Percentiles rank a stretch among this genome's conserved stretches.
Conservation (phyloP, 64 coral and sea anemone genomes). For the Anthopleura sola region DNA sequence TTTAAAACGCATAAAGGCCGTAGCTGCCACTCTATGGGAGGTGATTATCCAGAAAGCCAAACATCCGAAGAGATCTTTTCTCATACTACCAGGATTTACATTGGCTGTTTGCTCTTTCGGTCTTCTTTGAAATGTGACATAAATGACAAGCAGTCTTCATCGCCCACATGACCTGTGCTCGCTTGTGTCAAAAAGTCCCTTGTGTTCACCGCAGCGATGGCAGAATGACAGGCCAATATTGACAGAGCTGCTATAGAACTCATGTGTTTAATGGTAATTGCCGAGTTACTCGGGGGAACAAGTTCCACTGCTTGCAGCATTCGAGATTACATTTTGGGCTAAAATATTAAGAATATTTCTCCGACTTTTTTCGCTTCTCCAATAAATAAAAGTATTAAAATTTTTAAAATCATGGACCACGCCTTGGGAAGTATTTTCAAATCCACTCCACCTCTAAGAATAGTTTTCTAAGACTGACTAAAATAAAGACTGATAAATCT, state of each 20-base stretch:
- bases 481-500: not conserved
- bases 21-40: slow-evolving; percentile 48
- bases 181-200: slow-evolving; percentile 46
- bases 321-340: not conserved
- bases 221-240: slow-evolving; percentile 41
- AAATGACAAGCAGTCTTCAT: slow-evolving; percentile 47
- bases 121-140: slow-evolving; percentile 69
- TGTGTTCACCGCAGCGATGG: slow-evolving; percentile 55
- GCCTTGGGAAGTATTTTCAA: not conserved
- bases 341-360: not conserved
- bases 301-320: slow-evolving; percentile 30
- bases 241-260: slow-evolving; percentile 40
- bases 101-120: slow-evolving; percentile 70
- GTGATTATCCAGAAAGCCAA: slow-evolving; percentile 66
- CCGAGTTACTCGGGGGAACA: slow-evolving; percentile 29
- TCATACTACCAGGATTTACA: slow-evolving; percentile 69
- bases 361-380: too few relatives aligned
- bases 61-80: slow-evolving; percentile 81
- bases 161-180: slow-evolving; percentile 45
- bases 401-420: not conserved
- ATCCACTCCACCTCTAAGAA: not conserved
- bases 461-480: not conserved
- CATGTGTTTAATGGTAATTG: slow-evolving; percentile 59
- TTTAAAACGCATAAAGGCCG: slow-evolving; percentile 64
- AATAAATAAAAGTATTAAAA: not conserved